phyloP scores from a whole-genome alignment of 1,140 invertebrate species.

The Eulimnadia texana region DNA sequence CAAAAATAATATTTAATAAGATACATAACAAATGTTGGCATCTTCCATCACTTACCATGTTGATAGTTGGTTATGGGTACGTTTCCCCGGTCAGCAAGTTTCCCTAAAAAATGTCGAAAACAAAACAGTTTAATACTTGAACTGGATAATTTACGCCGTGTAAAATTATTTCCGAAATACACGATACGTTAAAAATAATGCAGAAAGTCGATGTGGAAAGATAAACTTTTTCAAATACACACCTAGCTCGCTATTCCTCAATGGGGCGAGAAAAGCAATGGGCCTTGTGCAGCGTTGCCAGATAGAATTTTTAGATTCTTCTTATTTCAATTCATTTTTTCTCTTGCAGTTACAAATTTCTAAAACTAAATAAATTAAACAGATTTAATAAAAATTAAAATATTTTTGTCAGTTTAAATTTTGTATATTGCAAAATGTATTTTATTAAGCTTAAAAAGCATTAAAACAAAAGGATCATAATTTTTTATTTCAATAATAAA shows the following conservation, averaged over 20 bases:
- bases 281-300: background rate
- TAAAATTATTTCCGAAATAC: too few species aligned
- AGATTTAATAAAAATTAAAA: too few species aligned
- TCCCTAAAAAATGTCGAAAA: background rate
- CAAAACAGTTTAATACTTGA: background rate
- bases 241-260: background rate
- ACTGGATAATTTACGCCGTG: too few species aligned
- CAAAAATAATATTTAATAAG: conserved; percentile 7
- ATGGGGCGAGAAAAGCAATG: background rate
- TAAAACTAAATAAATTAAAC: too few species aligned
- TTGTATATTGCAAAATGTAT: too few species aligned
- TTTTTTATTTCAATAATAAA: too few species aligned
- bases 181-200: too few species aligned
- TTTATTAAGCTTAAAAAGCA: too few species aligned
- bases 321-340: too few species aligned
- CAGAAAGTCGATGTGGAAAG: background rate
- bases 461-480: background rate
- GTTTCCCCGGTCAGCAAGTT: background rate
- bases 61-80: background rate
- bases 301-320: too few species aligned
- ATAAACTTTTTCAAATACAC: background rate
- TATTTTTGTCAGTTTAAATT: too few species aligned
- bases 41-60: conserved; percentile 12
- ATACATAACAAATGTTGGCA: background rate
- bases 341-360: too few species aligned